A percentile compares a stretch with the other conserved stretches of the same genome.
These are phyloP conservation scores for zebrafish (Danio rerio) DNA, from an alignment of 2,113 vertebrate species.

Conservation along the genomic window GRCz12tu NC_133190.1:25620501-25621000, in stretches of 20 bases:
- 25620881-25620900: slow-evolving; percentile 45
- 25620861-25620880: background rate
- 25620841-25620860: slow-evolving; percentile 6
- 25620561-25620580: too few species aligned
- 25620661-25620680: too few species aligned
- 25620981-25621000: slow-evolving; percentile 11
- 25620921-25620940: slow-evolving; percentile 43
- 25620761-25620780: too few species aligned
- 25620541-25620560: too few species aligned
- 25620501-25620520: too few species aligned
- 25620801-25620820: slow-evolving; percentile 3
- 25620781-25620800: background rate
- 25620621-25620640: too few species aligned
- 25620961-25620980: slow-evolving; percentile 56
- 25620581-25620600: too few species aligned
- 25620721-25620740: background rate
- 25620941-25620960: slow-evolving; percentile 48
- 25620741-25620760: background rate
- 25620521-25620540: too few species aligned
- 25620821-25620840: slow-evolving; percentile 15
- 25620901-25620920: slow-evolving; percentile 49
- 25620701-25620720: too few species aligned
- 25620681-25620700: too few species aligned
- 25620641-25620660: too few species aligned
- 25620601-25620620: too few species aligned